These are phyloP conservation scores for Ophion costatus DNA, from an alignment of 2,888 invertebrate species.

Conservation along the genomic window DNA sequence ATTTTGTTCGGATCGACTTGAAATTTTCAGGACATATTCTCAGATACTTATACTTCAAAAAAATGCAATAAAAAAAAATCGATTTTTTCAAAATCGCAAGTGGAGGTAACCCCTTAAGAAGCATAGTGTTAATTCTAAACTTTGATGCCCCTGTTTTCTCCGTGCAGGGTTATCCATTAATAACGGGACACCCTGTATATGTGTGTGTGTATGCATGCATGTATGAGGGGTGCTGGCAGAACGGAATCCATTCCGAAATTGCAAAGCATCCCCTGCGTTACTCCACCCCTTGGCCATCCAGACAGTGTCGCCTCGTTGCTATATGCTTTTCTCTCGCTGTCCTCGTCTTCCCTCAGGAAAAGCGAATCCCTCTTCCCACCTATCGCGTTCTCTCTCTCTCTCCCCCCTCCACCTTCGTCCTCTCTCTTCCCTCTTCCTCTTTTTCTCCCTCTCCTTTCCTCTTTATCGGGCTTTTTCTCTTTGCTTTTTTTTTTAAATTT, in stretches of 20 bases:
- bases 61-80: too few species aligned
- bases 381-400: slow-evolving; percentile 13
- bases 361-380: slow-evolving; percentile 71
- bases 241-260: slow-evolving; percentile 83
- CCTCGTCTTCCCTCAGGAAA: slow-evolving; percentile 79
- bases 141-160: too few species aligned
- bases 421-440: slow-evolving; percentile 5
- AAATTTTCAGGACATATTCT: too few species aligned
- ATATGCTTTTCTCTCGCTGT: slow-evolving; percentile 64
- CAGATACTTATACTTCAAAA: too few species aligned
- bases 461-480: slow-evolving; percentile 35
- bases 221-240: slow-evolving; percentile 69
- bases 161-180: too few species aligned
- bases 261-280: slow-evolving; percentile 79
- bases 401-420: slow-evolving; percentile 14
- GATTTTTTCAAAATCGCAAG: too few species aligned
- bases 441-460: slow-evolving; percentile 53
- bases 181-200: too few species aligned
- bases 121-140: too few species aligned
- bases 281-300: slow-evolving; percentile 65
- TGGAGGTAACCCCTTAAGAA: too few species aligned
- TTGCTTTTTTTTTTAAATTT: slow-evolving; percentile 48
- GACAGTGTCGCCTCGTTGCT: slow-evolving; percentile 63
- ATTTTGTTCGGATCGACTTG: too few species aligned
- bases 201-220: slow-evolving; percentile 62